These are phyloP conservation scores for Apotomis betuletana DNA, from an alignment of 2,888 invertebrate genomes.

Conservation along the genomic window DNA sequence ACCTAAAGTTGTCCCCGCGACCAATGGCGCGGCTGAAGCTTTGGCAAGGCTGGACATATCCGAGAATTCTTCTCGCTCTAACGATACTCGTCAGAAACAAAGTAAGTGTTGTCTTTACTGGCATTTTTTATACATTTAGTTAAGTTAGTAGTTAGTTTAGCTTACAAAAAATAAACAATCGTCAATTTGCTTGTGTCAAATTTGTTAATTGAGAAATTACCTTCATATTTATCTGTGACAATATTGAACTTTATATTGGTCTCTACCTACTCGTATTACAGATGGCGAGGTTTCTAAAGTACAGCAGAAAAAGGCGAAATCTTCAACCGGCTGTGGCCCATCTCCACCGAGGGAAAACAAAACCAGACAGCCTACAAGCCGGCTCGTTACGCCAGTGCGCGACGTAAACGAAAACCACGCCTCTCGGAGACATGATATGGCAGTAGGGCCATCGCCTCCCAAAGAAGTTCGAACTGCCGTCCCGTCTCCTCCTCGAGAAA, in stretches of 20 bases:
- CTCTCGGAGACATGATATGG: conserved; percentile 66
- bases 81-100: conserved; percentile 71
- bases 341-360: conserved; percentile 83
- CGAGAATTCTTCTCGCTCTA: conserved; percentile 44
- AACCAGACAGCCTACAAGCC: conserved; percentile 53
- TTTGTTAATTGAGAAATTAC: too few relatives aligned
- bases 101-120: conserved; percentile 77
- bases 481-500: conserved; percentile 3
- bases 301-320: conserved; percentile 62
- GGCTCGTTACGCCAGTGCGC: conserved; percentile 77
- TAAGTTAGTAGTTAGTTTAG: too few relatives aligned
- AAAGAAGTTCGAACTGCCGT: conserved; percentile 54
- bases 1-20: conserved; percentile 54
- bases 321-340: conserved; percentile 85
- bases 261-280: conserved; percentile 45
- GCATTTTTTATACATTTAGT: too few relatives aligned
- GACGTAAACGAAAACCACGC: conserved; percentile 52
- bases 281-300: conserved; percentile 56
- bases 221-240: too few relatives aligned
- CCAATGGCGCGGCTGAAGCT: conserved; percentile 47
- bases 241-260: neutral
- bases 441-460: conserved; percentile 74
- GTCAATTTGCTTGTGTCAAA: too few relatives aligned
- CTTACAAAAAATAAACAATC: too few relatives aligned
- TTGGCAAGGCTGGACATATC: conserved; percentile 54